Conservation (phyloP, 2,888 invertebrate species). For the Drosophila subsilvestris region DNA sequence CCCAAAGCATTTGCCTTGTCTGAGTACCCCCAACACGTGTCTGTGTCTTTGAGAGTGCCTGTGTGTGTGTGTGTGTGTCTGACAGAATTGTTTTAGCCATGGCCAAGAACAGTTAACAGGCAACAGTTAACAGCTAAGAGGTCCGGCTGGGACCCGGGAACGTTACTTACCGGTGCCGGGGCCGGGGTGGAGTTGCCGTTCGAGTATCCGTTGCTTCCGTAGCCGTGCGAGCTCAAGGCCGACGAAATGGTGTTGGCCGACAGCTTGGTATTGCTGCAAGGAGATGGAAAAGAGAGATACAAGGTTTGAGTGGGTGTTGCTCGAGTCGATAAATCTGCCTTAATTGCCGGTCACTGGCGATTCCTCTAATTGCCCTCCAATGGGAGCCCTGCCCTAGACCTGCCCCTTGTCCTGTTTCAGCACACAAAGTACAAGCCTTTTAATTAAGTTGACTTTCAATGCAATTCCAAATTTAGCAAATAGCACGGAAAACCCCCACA, state of each 20-base stretch:
- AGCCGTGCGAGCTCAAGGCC: constrained; percentile 86
- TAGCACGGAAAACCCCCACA: constrained; percentile 31
- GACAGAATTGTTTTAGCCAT: constrained; percentile 59
- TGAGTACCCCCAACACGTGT: constrained; percentile 43
- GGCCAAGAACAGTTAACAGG: constrained; percentile 42
- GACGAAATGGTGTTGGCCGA: constrained; percentile 91
- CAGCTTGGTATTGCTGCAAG: constrained; percentile 87
- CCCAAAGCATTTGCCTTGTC: neutral
- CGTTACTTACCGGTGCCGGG: constrained; percentile 81
- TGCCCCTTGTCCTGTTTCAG: neutral
- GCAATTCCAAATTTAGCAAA: constrained; percentile 51
- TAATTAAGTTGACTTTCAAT: constrained; percentile 65
- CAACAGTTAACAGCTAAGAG: constrained; percentile 27
- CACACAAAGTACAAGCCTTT: constrained; percentile 26
- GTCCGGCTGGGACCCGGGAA: neutral
- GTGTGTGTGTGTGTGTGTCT: constrained; percentile 43
- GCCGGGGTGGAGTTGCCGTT: constrained; percentile 79
- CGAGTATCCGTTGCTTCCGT: constrained; percentile 81
- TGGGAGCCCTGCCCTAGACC: constrained; percentile 13
- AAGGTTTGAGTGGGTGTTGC: neutral
- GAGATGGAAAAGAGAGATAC: constrained; percentile 13
- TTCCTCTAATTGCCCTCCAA: constrained; percentile 42
- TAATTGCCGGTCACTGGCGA: constrained; percentile 38
- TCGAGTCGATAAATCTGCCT: constrained; percentile 20
- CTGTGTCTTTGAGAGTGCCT: constrained; percentile 31